These are phyloP conservation scores for Dascillus cervinus DNA, from an alignment of 2,888 invertebrate species.

Conservation along the genomic window DNA sequence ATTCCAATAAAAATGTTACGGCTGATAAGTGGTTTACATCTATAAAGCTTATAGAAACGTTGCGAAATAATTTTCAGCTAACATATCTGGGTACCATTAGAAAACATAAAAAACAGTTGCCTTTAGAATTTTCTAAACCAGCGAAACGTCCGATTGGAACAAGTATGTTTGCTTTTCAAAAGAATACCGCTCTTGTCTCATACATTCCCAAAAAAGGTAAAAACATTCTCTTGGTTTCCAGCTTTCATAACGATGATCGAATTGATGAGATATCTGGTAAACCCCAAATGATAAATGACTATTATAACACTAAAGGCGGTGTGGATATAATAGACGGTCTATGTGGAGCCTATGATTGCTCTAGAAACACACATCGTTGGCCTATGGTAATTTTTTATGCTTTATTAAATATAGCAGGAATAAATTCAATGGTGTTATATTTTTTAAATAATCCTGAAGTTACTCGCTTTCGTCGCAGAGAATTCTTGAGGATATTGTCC, in stretches of 20 bases:
- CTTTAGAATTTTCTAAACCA: neutral
- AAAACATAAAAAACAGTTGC: slow-evolving; percentile 1
- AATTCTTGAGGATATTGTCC: slow-evolving; percentile 5
- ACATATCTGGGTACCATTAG: slow-evolving; percentile 6
- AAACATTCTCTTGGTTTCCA: slow-evolving; percentile 6
- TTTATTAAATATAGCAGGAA: slow-evolving; percentile 5
- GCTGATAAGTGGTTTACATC: slow-evolving; percentile 7
- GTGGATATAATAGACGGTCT: slow-evolving; percentile 1
- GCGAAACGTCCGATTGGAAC: neutral
- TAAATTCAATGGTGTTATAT: too few species aligned
- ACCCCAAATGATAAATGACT: slow-evolving; percentile 6
- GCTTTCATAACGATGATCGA: slow-evolving; percentile 4
- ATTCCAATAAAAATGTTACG: slow-evolving; percentile 6
- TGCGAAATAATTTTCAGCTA: slow-evolving; percentile 4
- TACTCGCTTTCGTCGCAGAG: too few species aligned
- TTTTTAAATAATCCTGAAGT: too few species aligned
- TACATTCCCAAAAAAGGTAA: slow-evolving; percentile 6
- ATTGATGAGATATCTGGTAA: slow-evolving; percentile 2
- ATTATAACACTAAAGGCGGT: slow-evolving; percentile 4
- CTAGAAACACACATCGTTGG: slow-evolving; percentile 7
- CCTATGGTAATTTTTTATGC: slow-evolving; percentile 6
- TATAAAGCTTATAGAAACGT: neutral
- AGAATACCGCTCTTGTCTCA: slow-evolving; percentile 1
- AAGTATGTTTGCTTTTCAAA: slow-evolving; percentile 1
- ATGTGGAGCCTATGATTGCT: slow-evolving; percentile 2